Conservation (phyloP, 2,797 vertebrate genomes). For the Acipenser ruthenus region DNA sequence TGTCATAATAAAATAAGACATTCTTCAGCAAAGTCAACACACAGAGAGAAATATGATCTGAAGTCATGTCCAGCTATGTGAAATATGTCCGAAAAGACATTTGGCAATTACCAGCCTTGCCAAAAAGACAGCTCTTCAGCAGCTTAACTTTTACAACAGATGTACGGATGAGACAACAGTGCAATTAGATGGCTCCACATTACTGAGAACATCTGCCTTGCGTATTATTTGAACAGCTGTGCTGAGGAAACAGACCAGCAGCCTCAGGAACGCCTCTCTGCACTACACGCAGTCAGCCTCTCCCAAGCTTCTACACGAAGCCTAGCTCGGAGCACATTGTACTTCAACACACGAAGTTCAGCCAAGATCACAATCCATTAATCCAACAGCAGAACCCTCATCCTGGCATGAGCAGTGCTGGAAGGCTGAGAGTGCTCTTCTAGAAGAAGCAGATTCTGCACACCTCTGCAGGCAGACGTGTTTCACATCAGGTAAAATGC, state of each 20-base stretch:
- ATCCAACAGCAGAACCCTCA: no score
- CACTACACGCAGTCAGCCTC: background rate
- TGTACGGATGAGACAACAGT: background rate
- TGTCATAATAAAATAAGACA: slow-evolving; percentile 9
- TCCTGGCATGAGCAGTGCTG: no score
- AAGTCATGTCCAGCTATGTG: background rate
- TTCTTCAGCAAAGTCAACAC: slow-evolving; percentile 10
- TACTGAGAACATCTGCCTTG: background rate
- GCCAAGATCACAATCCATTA: slow-evolving; percentile 4
- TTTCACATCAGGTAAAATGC: no score
- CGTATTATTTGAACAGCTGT: slow-evolving; percentile 11
- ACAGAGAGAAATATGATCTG: slow-evolving; percentile 2
- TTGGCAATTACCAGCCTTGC: no score
- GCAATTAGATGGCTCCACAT: slow-evolving; percentile 7
- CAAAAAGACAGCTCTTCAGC: background rate
- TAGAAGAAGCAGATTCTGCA: no score
- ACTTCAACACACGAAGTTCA: slow-evolving; percentile 18
- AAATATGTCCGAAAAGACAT: background rate
- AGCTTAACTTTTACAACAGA: background rate
- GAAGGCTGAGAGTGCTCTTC: no score
- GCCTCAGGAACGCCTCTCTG: background rate
- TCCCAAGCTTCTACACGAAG: slow-evolving; percentile 7
- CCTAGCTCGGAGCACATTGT: slow-evolving; percentile 13
- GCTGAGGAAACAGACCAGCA: background rate
- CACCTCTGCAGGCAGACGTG: no score